Conservation (phyloP, 2,888 invertebrate species). For the Frankliniella intonsa region DNA sequence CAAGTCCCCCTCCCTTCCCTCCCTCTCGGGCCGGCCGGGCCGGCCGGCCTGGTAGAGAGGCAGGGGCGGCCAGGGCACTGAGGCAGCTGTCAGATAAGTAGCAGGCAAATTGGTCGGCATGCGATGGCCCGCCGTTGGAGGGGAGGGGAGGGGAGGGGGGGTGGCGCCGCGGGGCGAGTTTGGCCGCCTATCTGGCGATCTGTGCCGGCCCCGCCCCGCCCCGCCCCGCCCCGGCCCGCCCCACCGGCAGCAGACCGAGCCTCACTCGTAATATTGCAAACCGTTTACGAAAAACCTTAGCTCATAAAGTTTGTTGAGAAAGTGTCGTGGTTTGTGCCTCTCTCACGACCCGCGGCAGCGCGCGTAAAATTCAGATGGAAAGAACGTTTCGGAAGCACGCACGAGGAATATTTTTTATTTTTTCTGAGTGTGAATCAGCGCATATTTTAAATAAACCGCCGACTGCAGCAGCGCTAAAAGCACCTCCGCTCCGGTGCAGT, state of each 20-base stretch:
- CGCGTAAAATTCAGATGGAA: too few species aligned
- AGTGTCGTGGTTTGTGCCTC: too few species aligned
- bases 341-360: too few species aligned
- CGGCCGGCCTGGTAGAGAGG: neutral
- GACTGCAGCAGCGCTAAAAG: too few species aligned
- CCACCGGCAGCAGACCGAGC: neutral
- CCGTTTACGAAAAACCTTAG: too few species aligned
- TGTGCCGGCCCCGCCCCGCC: neutral
- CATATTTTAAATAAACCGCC: too few species aligned
- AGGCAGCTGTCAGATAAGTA: slow-evolving; percentile 24
- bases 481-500: too few species aligned
- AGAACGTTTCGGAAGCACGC: too few species aligned
- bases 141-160: neutral
- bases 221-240: neutral
- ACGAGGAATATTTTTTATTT: too few species aligned
- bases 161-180: slow-evolving; percentile 3
- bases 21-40: neutral
- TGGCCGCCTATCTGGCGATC: neutral
- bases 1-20: neutral
- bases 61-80: neutral
- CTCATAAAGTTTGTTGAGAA: too few species aligned
- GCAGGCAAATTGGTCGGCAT: slow-evolving; percentile 20
- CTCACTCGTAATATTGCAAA: too few species aligned
- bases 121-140: neutral
- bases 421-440: too few species aligned